Evolutionary conservation across 2,797 vertebrate genomes (phyloP).

Genomic region (Brachyalestes nurse): DNA sequence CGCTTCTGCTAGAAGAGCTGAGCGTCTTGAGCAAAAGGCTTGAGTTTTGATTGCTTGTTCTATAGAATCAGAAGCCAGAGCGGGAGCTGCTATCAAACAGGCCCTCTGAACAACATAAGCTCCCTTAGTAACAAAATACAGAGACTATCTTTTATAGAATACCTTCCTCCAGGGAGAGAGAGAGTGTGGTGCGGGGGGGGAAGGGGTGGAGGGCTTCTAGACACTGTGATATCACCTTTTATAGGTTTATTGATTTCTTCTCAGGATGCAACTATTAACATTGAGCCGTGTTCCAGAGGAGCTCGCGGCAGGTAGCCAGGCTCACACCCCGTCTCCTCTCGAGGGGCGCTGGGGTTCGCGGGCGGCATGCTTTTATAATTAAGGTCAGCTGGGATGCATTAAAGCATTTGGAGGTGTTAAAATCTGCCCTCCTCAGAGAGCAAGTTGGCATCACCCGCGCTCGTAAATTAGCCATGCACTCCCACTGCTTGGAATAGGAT

Average conservation of each 20-base stretch:
- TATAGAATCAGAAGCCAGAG: background rate
- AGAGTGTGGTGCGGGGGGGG: constrained; percentile 34
- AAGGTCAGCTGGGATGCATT: constrained; percentile 87
- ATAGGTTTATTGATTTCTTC: constrained; percentile 85
- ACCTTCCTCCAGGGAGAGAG: constrained; percentile 58
- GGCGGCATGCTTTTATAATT: constrained; percentile 82
- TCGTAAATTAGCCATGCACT: constrained; percentile 81
- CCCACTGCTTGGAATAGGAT: constrained; percentile 60
- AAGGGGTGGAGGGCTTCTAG: constrained; percentile 68
- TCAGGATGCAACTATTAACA: constrained; percentile 84
- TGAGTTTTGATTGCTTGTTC: background rate
- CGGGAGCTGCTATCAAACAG: constrained; percentile 67
- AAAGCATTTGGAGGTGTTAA: constrained; percentile 86
- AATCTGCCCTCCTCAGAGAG: constrained; percentile 81
- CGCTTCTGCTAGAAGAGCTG: background rate
- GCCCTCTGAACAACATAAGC: constrained; percentile 64
- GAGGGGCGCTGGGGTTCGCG: constrained; percentile 67
- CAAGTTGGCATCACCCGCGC: constrained; percentile 78
- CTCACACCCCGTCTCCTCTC: constrained; percentile 68
- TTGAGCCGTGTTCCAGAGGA: constrained; percentile 73
- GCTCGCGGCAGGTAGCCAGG: constrained; percentile 76
- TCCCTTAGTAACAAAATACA: constrained; percentile 56
- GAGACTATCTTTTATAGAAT: constrained; percentile 58
- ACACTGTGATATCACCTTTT: constrained; percentile 82
- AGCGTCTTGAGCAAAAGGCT: background rate